phyloP scores from a whole-genome alignment of 2,888 invertebrate genomes.

The Alviniconcha strummeri region DNA sequence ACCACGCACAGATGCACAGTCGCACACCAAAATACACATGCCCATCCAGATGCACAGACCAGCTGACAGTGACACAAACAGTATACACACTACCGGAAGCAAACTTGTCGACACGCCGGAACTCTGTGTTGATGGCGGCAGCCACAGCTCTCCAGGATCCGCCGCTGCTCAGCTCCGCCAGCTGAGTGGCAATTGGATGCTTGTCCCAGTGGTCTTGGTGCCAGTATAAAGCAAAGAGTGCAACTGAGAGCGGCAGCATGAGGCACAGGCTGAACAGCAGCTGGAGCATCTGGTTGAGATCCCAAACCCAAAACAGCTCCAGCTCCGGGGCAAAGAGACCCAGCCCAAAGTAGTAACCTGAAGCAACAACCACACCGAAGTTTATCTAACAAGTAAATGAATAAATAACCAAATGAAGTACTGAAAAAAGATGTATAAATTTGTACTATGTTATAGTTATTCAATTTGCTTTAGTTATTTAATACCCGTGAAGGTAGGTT shows the following conservation, averaged over 20 bases:
- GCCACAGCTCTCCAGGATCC: constrained; percentile 81
- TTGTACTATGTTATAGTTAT: not conserved
- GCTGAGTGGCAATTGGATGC: constrained; percentile 84
- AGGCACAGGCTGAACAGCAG: constrained; percentile 49
- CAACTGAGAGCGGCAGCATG: constrained; percentile 75
- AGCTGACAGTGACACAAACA: not conserved
- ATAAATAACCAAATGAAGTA: not conserved
- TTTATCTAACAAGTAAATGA: not conserved
- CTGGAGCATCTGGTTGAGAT: constrained; percentile 49
- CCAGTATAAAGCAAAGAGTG: constrained; percentile 81
- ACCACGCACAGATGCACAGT: not conserved
- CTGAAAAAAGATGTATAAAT: not conserved
- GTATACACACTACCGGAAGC: constrained; percentile 56
- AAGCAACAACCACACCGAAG: constrained; percentile 28
- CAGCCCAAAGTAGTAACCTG: constrained; percentile 67
- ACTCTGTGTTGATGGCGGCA: constrained; percentile 83
- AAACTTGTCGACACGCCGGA: constrained; percentile 77
- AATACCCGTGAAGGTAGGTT: not conserved
- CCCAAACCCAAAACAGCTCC: constrained; percentile 52
- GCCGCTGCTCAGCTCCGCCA: constrained; percentile 72
- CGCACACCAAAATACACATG: not conserved
- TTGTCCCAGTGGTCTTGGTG: constrained; percentile 80
- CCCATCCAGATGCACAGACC: not conserved
- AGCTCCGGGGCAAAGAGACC: constrained; percentile 55
- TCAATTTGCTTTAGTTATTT: not conserved